Evolutionary conservation across 2,797 vertebrate species (phyloP), one percentile per base, ranked within the genome.

Genomic region (Poliocrania exsul): DNA sequence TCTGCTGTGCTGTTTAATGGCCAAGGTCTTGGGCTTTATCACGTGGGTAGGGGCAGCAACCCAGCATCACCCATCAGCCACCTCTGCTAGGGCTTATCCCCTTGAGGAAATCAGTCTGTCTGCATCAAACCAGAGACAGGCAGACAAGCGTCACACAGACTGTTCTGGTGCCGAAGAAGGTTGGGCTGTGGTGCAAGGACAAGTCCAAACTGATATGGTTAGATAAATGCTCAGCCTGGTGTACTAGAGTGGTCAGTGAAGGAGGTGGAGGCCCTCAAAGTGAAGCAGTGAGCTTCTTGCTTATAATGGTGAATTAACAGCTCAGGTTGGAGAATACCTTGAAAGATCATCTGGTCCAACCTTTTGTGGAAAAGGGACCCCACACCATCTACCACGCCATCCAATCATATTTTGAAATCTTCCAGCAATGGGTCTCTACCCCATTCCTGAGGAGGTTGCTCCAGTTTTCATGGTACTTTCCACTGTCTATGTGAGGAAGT

Each of bases 281-380:
- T 26, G 3, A 3, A 81, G 19, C 9, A 44, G 42, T 42, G 13
- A 69, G 2, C 8, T 69, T 83, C 46, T 79, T 5, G 1, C 6
- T 54, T 60, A 9, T 6, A 38, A 26, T 11, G 69, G 49, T 21
- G 10, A 38, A 21, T 15, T 13, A 69, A 61, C 5, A 66, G 21
- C 13, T 58, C 21, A 37, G 28, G 4, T 10, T 58, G 24, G 16
- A 86, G 50, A 28, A 33, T 5, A 54, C 29, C 21, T 50, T 73
- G 44, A 66, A 90, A 62, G 21, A 65, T 13, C 24, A 62, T 13
- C 11, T 86, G 9, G 3, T 44, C 40, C 19, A 73, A 14, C 1
- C 6, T 62, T 61, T 33, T 0, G 0, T 29, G n/a, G 31, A 5
- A 92, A 88, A 73, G 7, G 9, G 10, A 28, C 18, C 7, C 10